These are phyloP conservation scores for Pristionchus fissidentatus DNA, from an alignment of 2,888 invertebrate genomes.

Conservation along the genomic window DNA sequence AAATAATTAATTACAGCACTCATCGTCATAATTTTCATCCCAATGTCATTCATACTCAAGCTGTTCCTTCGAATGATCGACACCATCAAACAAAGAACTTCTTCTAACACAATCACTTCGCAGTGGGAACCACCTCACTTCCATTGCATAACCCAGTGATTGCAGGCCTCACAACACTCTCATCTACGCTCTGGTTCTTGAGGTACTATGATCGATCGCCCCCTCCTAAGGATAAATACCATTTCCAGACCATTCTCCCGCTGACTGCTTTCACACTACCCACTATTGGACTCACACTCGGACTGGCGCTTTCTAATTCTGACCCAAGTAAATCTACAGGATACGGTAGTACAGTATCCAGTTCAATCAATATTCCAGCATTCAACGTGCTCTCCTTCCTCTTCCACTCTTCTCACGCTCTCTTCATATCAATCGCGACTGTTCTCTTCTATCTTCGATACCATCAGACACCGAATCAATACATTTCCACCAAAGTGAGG, in stretches of 20 bases:
- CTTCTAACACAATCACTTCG: not conserved
- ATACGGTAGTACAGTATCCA: too few relatives aligned
- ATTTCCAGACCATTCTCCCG: not conserved
- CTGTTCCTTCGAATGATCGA: constrained; percentile 11
- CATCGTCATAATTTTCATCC: not conserved
- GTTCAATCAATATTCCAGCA: not conserved
- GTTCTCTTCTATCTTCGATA: not conserved
- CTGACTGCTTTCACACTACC: not conserved
- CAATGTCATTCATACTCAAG: not conserved
- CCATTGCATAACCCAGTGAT: not conserved
- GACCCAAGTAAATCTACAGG: not conserved
- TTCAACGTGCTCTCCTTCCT: not conserved
- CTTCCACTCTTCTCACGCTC: not conserved
- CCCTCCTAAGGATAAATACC: not conserved
- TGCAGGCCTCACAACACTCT: not conserved
- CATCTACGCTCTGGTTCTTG: not conserved
- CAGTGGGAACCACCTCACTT: not conserved
- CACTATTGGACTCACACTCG: not conserved
- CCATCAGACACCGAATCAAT: constrained; percentile 18
- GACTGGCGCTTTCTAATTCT: not conserved
- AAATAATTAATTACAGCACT: not conserved
- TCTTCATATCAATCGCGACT: not conserved
- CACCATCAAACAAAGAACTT: not conserved
- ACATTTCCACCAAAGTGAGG: constrained; percentile 17
- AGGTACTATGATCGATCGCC: not conserved